Evolutionary conservation across 2,888 invertebrate species (phyloP).

Genomic region (Proisotoma minuta): DNA sequence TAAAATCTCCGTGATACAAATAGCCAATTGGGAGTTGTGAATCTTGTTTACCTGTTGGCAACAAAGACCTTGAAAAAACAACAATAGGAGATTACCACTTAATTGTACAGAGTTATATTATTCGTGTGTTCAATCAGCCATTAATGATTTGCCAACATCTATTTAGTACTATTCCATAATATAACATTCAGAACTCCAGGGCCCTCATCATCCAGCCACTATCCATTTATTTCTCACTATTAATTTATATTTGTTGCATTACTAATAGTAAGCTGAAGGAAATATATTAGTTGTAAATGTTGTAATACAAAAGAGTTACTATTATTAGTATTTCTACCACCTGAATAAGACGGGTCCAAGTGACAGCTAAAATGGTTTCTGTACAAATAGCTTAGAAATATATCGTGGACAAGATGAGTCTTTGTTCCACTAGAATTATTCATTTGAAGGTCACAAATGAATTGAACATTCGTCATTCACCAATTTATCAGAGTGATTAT

Average conservation of each 20-base stretch:
- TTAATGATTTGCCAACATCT: not conserved
- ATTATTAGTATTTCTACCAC: not conserved
- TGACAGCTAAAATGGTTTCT: slow-evolving; percentile 2
- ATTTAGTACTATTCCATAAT: too few species aligned
- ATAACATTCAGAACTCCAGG: too few species aligned
- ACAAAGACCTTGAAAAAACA: not conserved
- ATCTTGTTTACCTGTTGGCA: not conserved
- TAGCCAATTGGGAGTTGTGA: too few species aligned
- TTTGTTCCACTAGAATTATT: not conserved
- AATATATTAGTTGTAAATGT: too few species aligned
- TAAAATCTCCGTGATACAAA: too few species aligned
- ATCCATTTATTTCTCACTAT: not conserved
- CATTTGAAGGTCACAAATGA: slow-evolving; percentile 1
- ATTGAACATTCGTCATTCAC: slow-evolving; percentile 2
- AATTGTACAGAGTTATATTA: too few species aligned
- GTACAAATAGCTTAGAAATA: not conserved
- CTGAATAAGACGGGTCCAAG: not conserved
- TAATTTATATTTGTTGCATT: slow-evolving; percentile 1
- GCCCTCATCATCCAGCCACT: not conserved
- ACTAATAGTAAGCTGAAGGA: not conserved
- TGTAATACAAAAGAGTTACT: too few species aligned
- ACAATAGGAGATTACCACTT: not conserved
- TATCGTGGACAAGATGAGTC: not conserved
- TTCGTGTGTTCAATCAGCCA: slow-evolving; percentile 1
- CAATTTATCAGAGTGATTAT: slow-evolving; percentile 1